Base-by-base conservation (phyloP, 2,113 vertebrate genomes). In the Daboia siamensis region DNA sequence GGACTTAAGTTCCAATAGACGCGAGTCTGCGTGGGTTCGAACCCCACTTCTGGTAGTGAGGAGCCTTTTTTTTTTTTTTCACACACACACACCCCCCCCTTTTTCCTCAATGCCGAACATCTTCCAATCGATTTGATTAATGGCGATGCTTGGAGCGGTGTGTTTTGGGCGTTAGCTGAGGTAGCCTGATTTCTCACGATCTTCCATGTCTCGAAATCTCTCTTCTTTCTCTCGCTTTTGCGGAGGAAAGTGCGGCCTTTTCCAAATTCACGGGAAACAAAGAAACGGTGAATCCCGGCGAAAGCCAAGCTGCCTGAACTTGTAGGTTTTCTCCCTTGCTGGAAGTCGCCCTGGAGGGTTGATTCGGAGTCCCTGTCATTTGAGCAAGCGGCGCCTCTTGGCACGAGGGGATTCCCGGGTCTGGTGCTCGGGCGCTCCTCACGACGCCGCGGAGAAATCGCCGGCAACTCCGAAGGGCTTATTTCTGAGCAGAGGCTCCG, bases 1-100 rank as follows among this genome's bases (percentile, higher is more conserved):
- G 69, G 87, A 59, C 91, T 89, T 85, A 89, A 59, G 87, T 59
- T 89, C 87, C 69, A 89, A 59, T 52, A 33, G 52, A 59, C 87
- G 11, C 51, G 15, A 26, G 91, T 59, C 54, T 89, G 44, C 44
- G 44, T 92, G 39, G 87, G 87, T 80, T 92, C 61, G 61, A 84
- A 84, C 64, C 91, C 61, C 86, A 88, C 61, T 92, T 92, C 86
- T 92, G 87, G 87, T 92, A 80, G 4, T 2, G 12, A 4, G 17
- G 4, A 6, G 10, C 11, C 54, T n/a, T 13, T 44, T 7, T 57
- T 21, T 20, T 11, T 0, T n/a, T 1, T n/a, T n/a, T n/a, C n/a
- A n/a, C n/a, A n/a, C n/a, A n/a, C n/a, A n/a, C 11, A 39, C 2
- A 6, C 7, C 1, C 12, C 4, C 3, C 44, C 1, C n/a, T n/a